Evolutionary conservation across 2,113 vertebrate genomes (phyloP).

Genomic region (Electrona antarctica): DNA sequence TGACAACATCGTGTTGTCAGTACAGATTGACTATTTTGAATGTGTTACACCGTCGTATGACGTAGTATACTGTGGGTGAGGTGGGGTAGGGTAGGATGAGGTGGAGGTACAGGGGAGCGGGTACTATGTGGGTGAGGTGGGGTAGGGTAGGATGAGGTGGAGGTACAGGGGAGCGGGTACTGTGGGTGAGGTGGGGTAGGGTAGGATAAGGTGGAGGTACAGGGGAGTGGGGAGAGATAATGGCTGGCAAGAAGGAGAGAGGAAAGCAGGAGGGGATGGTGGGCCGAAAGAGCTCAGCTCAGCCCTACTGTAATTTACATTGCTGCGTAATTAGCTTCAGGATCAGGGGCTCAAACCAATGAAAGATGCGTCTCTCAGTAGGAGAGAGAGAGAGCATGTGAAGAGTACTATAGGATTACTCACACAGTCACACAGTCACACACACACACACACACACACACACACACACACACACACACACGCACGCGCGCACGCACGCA

Average conservation of each 20-base stretch:
- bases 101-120: background rate
- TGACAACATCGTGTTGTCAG: too few species aligned
- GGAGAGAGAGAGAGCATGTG: slow-evolving; percentile 31
- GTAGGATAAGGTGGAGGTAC: too few species aligned
- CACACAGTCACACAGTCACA: slow-evolving; percentile 11
- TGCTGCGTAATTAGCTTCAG: slow-evolving; percentile 75
- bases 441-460: too few species aligned
- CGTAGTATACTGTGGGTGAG: slow-evolving; percentile 4
- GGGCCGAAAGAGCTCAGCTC: slow-evolving; percentile 31
- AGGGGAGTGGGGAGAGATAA: slow-evolving; percentile 1
- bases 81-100: slow-evolving; percentile 22
- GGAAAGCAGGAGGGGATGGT: slow-evolving; percentile 16
- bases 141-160: too few species aligned
- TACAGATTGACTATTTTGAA: too few species aligned
- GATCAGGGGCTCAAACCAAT: slow-evolving; percentile 61
- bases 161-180: too few species aligned
- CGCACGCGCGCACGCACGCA: slow-evolving; percentile 9
- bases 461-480: slow-evolving; percentile 28
- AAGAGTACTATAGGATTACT: slow-evolving; percentile 45
- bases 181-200: too few species aligned
- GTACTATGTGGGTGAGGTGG: background rate
- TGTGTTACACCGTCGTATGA: too few species aligned
- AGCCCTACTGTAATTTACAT: slow-evolving; percentile 72
- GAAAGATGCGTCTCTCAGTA: slow-evolving; percentile 61
- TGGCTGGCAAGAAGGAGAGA: background rate